Percentiles rank a stretch among this genome's conserved stretches.
phyloP scores from a whole-genome alignment of 2,888 invertebrate genomes.

The Ypsolopha sequella region DNA sequence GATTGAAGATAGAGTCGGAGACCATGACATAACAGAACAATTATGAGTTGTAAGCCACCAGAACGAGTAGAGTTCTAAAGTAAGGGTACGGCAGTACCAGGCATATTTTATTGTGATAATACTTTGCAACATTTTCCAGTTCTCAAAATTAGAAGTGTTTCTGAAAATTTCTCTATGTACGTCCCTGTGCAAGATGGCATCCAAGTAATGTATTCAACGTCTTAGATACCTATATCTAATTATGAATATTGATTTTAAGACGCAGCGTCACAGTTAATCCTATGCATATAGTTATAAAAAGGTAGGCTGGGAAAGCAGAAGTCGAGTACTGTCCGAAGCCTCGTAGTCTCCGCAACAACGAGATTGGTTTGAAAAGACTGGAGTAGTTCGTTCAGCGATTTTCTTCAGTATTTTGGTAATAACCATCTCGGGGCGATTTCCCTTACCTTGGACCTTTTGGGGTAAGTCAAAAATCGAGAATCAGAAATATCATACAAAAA shows the following conservation, averaged over 20 bases:
- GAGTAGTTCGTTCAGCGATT: constrained; percentile 69
- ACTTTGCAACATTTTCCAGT: background rate
- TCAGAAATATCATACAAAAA: background rate
- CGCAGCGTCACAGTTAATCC: constrained; percentile 46
- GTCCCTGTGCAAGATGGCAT: constrained; percentile 24
- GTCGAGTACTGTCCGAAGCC: constrained; percentile 60
- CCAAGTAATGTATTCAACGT: constrained; percentile 41
- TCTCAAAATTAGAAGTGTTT: background rate
- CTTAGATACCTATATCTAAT: constrained; percentile 57
- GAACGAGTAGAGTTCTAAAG: background rate
- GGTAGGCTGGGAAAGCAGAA: constrained; percentile 18
- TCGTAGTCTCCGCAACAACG: constrained; percentile 44
- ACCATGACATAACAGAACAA: background rate
- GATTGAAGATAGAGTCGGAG: too few species aligned
- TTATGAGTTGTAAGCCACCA: background rate
- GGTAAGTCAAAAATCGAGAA: constrained; percentile 6
- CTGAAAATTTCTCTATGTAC: constrained; percentile 12
- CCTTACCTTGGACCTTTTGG: constrained; percentile 25
- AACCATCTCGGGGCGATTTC: constrained; percentile 48
- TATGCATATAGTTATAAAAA: constrained; percentile 45
- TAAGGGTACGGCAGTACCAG: too few species aligned
- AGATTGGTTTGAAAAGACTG: constrained; percentile 63
- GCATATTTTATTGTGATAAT: background rate
- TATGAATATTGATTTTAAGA: constrained; percentile 60
- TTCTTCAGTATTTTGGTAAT: constrained; percentile 67